These are phyloP conservation scores for Pollenia griseotomentosa DNA, from an alignment of 2,888 invertebrate species.

Conservation along the genomic window DNA sequence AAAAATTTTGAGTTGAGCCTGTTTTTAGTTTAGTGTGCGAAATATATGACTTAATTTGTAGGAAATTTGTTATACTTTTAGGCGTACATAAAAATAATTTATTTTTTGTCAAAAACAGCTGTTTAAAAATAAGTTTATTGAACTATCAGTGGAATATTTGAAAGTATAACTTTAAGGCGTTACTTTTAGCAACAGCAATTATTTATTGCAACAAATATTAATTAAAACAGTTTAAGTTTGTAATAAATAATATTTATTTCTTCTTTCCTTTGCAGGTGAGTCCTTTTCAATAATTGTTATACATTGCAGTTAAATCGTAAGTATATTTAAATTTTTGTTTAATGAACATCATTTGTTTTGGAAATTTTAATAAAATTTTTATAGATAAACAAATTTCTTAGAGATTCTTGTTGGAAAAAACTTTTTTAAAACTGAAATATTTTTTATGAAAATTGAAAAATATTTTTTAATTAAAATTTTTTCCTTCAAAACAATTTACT, in stretches of 20 bases:
- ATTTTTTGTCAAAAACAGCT: background rate
- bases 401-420: too few species aligned
- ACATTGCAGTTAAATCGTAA: background rate
- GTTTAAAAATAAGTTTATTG: too few species aligned
- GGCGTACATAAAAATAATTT: too few species aligned
- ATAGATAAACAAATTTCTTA: too few species aligned
- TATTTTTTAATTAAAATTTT: constrained; percentile 9
- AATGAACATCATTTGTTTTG: background rate
- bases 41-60: background rate
- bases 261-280: constrained; percentile 3
- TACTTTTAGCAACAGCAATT: too few species aligned
- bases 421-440: too few species aligned
- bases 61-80: constrained; percentile 1
- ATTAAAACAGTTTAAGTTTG: background rate
- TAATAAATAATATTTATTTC: background rate
- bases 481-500: background rate
- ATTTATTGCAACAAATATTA: too few species aligned
- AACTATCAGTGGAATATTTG: too few species aligned
- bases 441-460: background rate
- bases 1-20: too few species aligned
- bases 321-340: background rate
- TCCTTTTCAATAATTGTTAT: background rate
- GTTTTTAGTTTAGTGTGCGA: too few species aligned
- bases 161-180: too few species aligned
- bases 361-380: too few species aligned